phyloP scores from a whole-genome alignment of 2,888 invertebrate genomes.

The Thymelicus lineola region DNA sequence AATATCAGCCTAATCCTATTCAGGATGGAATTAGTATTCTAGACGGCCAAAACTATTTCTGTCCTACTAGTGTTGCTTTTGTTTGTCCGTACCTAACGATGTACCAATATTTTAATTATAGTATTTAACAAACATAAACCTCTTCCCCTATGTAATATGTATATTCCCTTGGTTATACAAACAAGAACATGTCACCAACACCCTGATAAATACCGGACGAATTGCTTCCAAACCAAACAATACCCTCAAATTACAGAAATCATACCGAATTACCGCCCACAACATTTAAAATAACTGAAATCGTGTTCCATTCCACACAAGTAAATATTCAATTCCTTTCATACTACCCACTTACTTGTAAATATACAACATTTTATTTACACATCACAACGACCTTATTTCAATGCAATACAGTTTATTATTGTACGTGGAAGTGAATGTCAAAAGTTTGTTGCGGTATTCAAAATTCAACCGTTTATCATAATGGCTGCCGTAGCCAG shows the following conservation, averaged over 20 bases:
- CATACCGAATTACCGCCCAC: conserved; percentile 32
- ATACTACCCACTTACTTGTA: conserved; percentile 56
- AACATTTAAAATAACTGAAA: conserved; percentile 34
- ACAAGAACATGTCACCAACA: conserved; percentile 49
- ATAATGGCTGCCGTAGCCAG: conserved; percentile 68
- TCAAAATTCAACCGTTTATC: conserved; percentile 73
- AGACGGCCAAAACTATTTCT: no score
- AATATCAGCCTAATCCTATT: no score
- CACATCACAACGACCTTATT: conserved; percentile 37
- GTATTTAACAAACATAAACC: conserved; percentile 1
- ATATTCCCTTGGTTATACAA: conserved; percentile 25
- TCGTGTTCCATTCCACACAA: conserved; percentile 34
- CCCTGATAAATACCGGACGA: conserved; percentile 48
- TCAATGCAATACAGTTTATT: conserved; percentile 31
- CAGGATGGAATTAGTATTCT: no score
- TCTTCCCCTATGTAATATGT: not conserved
- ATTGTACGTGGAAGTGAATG: not conserved
- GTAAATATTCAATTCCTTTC: conserved; percentile 47
- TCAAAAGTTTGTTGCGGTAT: conserved; percentile 50
- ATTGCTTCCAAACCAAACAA: conserved; percentile 62
- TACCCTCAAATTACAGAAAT: conserved; percentile 61
- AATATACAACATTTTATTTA: conserved; percentile 11
- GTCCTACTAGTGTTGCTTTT: no score
- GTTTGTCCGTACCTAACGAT: no score
- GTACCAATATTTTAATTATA: not conserved